Evolutionary conservation across 2,797 vertebrate species (phyloP).

Genomic region (Podarcis siculus): DNA sequence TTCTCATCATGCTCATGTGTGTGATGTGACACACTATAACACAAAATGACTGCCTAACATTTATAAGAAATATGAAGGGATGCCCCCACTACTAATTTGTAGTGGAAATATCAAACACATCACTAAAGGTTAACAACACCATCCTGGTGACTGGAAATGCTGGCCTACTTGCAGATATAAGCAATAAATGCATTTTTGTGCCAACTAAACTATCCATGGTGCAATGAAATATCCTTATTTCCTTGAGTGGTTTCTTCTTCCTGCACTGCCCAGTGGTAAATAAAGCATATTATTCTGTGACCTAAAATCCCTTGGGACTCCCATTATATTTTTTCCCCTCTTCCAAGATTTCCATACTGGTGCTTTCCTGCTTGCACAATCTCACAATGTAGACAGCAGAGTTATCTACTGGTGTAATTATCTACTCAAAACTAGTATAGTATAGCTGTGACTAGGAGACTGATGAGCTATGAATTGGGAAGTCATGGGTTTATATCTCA

Average conservation of each 20-base stretch:
- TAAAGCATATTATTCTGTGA: not conserved
- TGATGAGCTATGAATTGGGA: not conserved
- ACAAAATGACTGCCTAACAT: not conserved
- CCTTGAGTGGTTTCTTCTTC: not conserved
- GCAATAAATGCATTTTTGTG: not conserved
- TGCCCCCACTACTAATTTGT: not conserved
- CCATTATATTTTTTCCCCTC: not conserved
- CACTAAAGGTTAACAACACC: slow-evolving; percentile 12
- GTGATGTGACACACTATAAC: not conserved
- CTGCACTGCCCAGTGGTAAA: too few relatives aligned
- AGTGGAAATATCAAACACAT: not conserved
- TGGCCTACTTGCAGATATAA: not conserved
- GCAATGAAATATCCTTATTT: not conserved
- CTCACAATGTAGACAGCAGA: not conserved
- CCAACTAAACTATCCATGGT: not conserved
- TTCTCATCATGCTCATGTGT: slow-evolving; percentile 22
- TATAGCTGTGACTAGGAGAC: not conserved
- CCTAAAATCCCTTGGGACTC: not conserved
- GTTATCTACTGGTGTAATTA: not conserved
- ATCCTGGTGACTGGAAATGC: not conserved
- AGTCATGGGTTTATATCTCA: not conserved
- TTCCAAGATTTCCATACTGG: not conserved
- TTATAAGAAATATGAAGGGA: not conserved
- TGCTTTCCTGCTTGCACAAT: not conserved
- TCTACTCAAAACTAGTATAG: too few relatives aligned